phyloP scores from a whole-genome alignment of 2,888 invertebrate species.

The Portevinia maculata region DNA sequence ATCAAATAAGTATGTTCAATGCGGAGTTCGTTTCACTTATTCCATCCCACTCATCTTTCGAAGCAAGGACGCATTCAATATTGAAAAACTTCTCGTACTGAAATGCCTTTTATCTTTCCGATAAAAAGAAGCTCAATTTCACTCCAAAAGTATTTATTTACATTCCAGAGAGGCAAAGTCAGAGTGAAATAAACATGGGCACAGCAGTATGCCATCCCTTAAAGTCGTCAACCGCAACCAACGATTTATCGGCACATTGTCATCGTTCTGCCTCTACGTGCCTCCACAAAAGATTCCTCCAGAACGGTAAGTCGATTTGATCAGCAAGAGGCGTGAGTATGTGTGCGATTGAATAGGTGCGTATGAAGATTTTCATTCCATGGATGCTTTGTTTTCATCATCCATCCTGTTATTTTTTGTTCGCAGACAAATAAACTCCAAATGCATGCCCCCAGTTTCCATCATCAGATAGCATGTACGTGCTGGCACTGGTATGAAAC shows the following conservation, averaged over 20 bases:
- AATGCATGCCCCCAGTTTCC: conserved; percentile 42
- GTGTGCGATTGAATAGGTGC: too few relatives aligned
- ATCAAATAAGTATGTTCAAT: conserved; percentile 27
- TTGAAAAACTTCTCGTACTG: conserved; percentile 58
- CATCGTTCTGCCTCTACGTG: conserved; percentile 74
- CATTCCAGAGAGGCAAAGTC: conserved; percentile 52
- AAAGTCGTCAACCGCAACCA: conserved; percentile 64
- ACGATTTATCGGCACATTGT: conserved; percentile 74
- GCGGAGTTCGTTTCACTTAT: conserved; percentile 1
- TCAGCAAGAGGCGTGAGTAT: background rate
- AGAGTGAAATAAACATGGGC: conserved; percentile 68
- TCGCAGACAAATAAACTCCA: conserved; percentile 38
- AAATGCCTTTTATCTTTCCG: conserved; percentile 8
- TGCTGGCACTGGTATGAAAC: conserved; percentile 48
- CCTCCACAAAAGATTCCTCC: conserved; percentile 68
- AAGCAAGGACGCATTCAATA: conserved; percentile 36
- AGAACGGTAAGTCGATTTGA: conserved; percentile 63
- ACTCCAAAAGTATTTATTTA: conserved; percentile 31
- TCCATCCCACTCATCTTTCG: conserved; percentile 8
- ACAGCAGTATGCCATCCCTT: conserved; percentile 75
- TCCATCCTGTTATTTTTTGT: conserved; percentile 9
- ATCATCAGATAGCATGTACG: conserved; percentile 62
- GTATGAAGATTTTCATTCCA: conserved; percentile 58
- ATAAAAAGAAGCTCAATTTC: conserved; percentile 15
- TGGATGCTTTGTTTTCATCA: conserved; percentile 36